phyloP scores from a whole-genome alignment of 2,888 invertebrate genomes.

The Taenaris catops region DNA sequence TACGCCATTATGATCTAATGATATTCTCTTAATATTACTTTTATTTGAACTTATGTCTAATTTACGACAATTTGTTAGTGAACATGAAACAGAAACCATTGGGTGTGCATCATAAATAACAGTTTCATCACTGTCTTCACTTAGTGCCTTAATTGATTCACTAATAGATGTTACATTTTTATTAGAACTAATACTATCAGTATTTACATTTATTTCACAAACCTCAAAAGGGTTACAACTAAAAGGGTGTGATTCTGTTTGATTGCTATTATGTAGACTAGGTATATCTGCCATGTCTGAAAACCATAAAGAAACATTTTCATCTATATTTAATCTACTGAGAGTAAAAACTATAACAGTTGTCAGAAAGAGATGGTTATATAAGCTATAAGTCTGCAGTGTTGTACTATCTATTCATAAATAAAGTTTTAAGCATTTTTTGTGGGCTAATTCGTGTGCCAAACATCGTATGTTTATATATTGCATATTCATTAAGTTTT shows the following conservation, averaged over 20 bases:
- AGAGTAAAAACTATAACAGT: no score
- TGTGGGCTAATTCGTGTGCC: no score
- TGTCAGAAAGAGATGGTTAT: no score
- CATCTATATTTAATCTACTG: no score
- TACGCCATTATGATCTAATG: constrained; percentile 34
- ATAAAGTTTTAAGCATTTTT: no score
- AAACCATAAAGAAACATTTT: constrained; percentile 32
- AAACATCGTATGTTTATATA: no score
- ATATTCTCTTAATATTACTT: constrained; percentile 43
- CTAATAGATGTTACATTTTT: constrained; percentile 32
- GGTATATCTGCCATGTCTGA: constrained; percentile 40
- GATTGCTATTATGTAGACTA: constrained; percentile 23
- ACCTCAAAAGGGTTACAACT: constrained; percentile 11
- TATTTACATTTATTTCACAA: not conserved
- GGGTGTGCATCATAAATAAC: constrained; percentile 33
- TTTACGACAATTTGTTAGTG: constrained; percentile 40
- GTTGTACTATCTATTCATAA: no score
- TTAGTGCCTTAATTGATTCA: constrained; percentile 25
- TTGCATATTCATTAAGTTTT: no score
- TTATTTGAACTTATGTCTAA: constrained; percentile 47
- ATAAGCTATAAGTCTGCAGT: no score
- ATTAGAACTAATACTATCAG: constrained; percentile 10
- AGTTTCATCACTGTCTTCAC: constrained; percentile 31
- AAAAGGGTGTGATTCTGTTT: constrained; percentile 14
- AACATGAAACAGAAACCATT: constrained; percentile 43